Evolutionary conservation across 2,888 invertebrate genomes (phyloP).

Genomic region (Lottia gigantea): DNA sequence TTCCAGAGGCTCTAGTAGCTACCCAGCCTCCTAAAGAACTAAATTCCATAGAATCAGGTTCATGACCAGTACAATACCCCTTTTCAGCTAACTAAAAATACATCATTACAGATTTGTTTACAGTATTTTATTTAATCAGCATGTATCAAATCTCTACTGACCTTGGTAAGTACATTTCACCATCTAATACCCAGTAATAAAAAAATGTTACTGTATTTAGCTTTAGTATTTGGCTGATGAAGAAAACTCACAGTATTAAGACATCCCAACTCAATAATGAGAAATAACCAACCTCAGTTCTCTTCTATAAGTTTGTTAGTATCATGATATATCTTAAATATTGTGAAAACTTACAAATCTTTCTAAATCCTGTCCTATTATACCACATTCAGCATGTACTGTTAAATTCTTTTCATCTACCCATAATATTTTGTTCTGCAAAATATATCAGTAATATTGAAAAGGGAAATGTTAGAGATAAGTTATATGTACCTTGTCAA

Average conservation of each 20-base stretch:
- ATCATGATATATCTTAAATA: no score
- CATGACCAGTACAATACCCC: conserved; percentile 90
- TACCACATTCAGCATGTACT: conserved; percentile 87
- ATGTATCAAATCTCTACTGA: no score
- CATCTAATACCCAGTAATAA: no score
- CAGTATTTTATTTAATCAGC: no score
- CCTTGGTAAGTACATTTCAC: no score
- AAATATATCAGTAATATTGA: conserved; percentile 6
- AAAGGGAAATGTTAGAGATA: not conserved
- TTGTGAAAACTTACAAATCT: conserved; percentile 68
- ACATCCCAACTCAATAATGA: no score
- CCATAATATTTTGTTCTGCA: conserved; percentile 88
- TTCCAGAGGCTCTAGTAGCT: conserved; percentile 95
- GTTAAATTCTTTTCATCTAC: conserved; percentile 86
- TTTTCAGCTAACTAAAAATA: conserved; percentile 75
- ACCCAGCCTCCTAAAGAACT: conserved; percentile 93
- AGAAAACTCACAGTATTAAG: no score
- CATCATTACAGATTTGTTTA: not conserved
- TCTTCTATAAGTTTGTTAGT: no score
- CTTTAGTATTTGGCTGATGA: no score
- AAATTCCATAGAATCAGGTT: conserved; percentile 98
- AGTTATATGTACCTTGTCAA: not conserved
- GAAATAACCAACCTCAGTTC: no score
- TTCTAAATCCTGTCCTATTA: conserved; percentile 94
- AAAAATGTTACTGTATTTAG: no score